Conservation (phyloP, 2,888 invertebrate genomes). For the Drosophila villosipedis region DNA sequence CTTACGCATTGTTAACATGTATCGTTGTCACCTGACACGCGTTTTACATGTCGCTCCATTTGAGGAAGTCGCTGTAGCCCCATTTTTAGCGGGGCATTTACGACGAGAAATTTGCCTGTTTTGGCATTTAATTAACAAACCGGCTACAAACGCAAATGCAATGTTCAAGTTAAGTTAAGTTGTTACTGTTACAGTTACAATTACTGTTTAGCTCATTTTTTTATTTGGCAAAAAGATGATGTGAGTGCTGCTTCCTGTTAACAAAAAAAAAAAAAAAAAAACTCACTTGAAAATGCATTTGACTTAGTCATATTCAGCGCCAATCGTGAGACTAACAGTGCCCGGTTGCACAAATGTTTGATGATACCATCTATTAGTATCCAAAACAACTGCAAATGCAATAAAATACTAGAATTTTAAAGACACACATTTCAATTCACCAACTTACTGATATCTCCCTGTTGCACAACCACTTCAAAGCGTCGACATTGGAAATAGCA, state of each 20-base stretch:
- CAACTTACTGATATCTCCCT: constrained; percentile 94
- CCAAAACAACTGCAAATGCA: constrained; percentile 91
- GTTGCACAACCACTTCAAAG: constrained; percentile 88
- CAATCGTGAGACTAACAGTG: constrained; percentile 97
- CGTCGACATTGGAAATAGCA: constrained; percentile 91
- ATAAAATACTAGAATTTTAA: background rate
- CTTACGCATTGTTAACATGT: constrained; percentile 76
- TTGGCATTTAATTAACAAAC: constrained; percentile 66
- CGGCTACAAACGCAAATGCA: constrained; percentile 54
- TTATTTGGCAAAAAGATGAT: constrained; percentile 30
- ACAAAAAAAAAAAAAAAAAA: constrained; percentile 19
- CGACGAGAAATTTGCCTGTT: constrained; percentile 69
- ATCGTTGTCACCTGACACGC: constrained; percentile 70
- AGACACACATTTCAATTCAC: background rate
- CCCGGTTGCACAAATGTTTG: constrained; percentile 94
- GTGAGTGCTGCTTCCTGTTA: constrained; percentile 55
- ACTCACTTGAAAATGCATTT: constrained; percentile 3
- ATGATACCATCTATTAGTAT: constrained; percentile 98
- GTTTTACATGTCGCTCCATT: constrained; percentile 73
- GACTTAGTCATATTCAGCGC: constrained; percentile 95
- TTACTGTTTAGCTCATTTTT: constrained; percentile 30
- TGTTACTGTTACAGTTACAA: constrained; percentile 54
- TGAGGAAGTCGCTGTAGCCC: constrained; percentile 63
- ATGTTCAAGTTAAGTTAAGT: constrained; percentile 67
- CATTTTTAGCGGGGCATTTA: constrained; percentile 49